Evolutionary conservation across 1,140 invertebrate species (phyloP).

Genomic region (Olivierus martensii): DNA sequence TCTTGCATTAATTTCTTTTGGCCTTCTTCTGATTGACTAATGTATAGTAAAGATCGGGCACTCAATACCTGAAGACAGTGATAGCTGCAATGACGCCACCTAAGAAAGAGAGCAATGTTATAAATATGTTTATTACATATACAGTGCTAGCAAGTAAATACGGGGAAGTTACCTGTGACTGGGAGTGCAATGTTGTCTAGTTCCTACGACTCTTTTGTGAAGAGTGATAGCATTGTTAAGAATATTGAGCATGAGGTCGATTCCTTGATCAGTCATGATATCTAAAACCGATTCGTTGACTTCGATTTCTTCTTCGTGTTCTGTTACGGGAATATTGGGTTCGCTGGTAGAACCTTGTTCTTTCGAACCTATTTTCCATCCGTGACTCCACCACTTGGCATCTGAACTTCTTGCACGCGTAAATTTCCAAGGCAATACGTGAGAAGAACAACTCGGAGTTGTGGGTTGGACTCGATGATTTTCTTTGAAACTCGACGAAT

Average conservation of each 20-base stretch:
- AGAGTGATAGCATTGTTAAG: conserved; percentile 53
- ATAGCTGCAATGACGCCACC: conserved; percentile 46
- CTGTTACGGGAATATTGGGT: neutral
- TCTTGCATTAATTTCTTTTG: conserved; percentile 41
- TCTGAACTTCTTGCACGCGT: neutral
- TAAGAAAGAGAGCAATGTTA: conserved; percentile 20
- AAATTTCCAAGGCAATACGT: neutral
- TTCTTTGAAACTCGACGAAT: no score
- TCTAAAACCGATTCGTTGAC: neutral
- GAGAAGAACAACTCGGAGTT: neutral
- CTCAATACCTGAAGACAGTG: conserved; percentile 53
- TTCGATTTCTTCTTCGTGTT: neutral
- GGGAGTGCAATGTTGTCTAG: conserved; percentile 44
- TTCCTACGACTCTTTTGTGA: conserved; percentile 49
- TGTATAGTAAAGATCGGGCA: conserved; percentile 45
- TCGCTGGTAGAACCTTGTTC: no score
- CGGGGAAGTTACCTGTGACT: conserved; percentile 26
- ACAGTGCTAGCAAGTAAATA: no score
- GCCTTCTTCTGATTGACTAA: conserved; percentile 39
- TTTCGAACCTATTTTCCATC: neutral
- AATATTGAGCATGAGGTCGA: conserved; percentile 39
- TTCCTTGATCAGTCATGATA: conserved; percentile 5
- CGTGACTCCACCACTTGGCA: neutral
- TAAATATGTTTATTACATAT: no score
- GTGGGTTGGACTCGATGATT: neutral